Evolutionary conservation across 1,140 invertebrate species (phyloP), one percentile per base, ranked within the genome.

Genomic region (Cataglyphis hispanica): DNA sequence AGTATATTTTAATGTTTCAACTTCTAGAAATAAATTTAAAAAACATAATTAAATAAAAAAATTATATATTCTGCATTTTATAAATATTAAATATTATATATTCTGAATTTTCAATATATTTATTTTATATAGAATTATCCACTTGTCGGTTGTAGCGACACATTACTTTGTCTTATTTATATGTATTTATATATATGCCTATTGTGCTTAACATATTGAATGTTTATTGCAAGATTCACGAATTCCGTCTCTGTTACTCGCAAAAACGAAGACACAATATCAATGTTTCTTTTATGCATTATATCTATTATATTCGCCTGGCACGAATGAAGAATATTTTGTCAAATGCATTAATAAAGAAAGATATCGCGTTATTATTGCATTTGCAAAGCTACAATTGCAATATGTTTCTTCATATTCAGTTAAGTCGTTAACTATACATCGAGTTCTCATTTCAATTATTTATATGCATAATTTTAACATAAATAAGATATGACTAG

Each of bases 271-370:
- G 16, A n/a, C n/a, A n/a, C n/a, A n/a, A 6, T 27, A 58, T 83
- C 31, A 25, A 25, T 75, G 37, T 53, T 83, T 83, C 10, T 40
- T 69, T 69, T n/a, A 69, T 66, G 13, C 34, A 66, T 56, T 85
- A 56, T n/a, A 31, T 19, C 25, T 56, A 11, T 76, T 88, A 64
- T 34, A 60, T 76, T 66, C 40, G 34, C n/a, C 81, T 90, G 84
- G 80, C 86, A 88, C 69, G 53, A 72, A 86, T 63, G 22, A 64
- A 34, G 43, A 86, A 78, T 75, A 76, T 10, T 27, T 76, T 87
- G 75, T 69, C 43, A 87, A 83, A 77, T 40, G 3, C n/a, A 72
- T 81, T 37, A 81, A 3, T 19, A 11, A 13, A 66, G 31, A 64
- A 78, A 27, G 27, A 72, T 34, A 37, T 11, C 31, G 31, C 22